Percentiles rank a stretch among this genome's conserved stretches.
These are phyloP conservation scores for Batillaria attramentaria DNA, from an alignment of 1,140 invertebrate genomes.

Conservation along the genomic window DNA sequence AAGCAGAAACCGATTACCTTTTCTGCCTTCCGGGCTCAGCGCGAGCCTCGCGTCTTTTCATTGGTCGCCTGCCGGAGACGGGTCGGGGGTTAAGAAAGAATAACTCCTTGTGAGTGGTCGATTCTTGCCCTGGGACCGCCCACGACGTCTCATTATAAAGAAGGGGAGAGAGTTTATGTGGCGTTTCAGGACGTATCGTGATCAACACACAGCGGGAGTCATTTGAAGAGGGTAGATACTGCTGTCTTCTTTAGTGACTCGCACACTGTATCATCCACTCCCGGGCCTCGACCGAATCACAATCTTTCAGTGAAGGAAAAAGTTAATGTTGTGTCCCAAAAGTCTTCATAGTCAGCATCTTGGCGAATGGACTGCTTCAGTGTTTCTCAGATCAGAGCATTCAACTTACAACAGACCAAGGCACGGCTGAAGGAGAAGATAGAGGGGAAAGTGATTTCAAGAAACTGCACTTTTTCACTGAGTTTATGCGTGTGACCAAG, in stretches of 20 bases:
- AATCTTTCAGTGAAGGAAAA: neutral
- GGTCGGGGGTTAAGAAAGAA: constrained; percentile 7
- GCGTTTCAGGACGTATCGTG: neutral
- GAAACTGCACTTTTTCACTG: no score
- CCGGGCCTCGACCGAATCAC: neutral
- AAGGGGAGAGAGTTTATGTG: neutral
- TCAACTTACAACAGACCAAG: no score
- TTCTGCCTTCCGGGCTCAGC: neutral
- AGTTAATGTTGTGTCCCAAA: neutral
- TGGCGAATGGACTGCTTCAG: no score
- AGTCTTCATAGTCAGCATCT: neutral
- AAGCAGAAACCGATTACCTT: constrained; percentile 20
- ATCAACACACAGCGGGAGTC: neutral
- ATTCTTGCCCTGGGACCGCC: neutral
- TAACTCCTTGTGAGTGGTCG: constrained; percentile 1
- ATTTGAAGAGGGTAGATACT: neutral
- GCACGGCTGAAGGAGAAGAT: no score
- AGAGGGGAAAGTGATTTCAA: no score
- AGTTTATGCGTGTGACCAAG: no score
- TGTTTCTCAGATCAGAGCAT: no score
- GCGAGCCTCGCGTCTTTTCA: neutral
- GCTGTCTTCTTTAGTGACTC: neutral
- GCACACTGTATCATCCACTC: neutral
- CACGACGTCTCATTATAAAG: constrained; percentile 24
- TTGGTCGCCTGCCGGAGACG: constrained; percentile 21